Evolutionary conservation across 1,140 invertebrate species (phyloP).

Genomic region (Planococcus citri): DNA sequence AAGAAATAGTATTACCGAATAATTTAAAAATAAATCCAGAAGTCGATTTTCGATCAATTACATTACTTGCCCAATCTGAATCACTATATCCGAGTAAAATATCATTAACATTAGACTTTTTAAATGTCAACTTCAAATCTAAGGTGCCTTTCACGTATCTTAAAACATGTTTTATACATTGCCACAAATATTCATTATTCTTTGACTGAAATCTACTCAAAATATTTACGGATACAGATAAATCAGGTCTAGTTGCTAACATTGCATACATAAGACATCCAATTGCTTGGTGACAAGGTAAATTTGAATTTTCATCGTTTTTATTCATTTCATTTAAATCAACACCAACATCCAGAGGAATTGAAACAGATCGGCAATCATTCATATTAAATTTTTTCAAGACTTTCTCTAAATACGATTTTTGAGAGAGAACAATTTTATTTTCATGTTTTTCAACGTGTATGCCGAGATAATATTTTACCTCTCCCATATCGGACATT

Average conservation of each 20-base stretch:
- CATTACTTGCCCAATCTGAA: conserved; percentile 33
- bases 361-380: background rate
- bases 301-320: background rate
- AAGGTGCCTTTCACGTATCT: conserved; percentile 30
- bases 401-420: background rate
- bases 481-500: conserved; percentile 13
- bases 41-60: conserved; percentile 31
- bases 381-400: conserved; percentile 13
- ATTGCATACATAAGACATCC: conserved; percentile 30
- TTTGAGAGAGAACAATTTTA: background rate
- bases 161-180: conserved; percentile 28
- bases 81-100: conserved; percentile 26
- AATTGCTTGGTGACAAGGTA: conserved; percentile 17
- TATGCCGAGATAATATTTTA: conserved; percentile 9
- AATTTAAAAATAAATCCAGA: conserved; percentile 31
- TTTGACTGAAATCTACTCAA: conserved; percentile 30
- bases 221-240: conserved; percentile 28
- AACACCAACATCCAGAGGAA: background rate
- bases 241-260: conserved; percentile 29
- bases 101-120: conserved; percentile 24
- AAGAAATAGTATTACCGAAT: conserved; percentile 27
- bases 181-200: conserved; percentile 28
- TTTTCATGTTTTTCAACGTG: background rate
- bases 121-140: conserved; percentile 27
- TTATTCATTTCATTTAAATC: background rate